Evolutionary conservation across 2,888 invertebrate species (phyloP), one percentile per base, ranked within the genome.

Genomic region (Chymomyza fuscimana): DNA sequence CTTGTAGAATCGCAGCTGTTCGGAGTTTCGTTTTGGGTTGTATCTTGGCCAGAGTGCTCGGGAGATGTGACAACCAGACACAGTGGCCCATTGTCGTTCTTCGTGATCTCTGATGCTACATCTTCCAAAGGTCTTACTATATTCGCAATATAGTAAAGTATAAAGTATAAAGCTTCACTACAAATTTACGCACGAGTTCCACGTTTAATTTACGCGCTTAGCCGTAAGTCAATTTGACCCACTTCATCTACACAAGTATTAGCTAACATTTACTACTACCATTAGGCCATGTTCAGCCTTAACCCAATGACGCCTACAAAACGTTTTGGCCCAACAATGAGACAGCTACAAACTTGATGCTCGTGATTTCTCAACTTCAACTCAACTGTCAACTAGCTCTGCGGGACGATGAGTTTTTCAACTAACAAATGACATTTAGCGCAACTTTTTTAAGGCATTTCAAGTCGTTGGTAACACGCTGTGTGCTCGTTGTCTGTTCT

Each of bases 401-500:
- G 40, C 60, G 32, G 52, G 22, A 7, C 58, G 58, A 25, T 12
- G 40, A 46, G 40, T 12, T 10, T 12, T 46, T 46, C 40, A 46
- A 29, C 61, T 67, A 61, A 67, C 66, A 67, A 67, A 67, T 67
- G 61, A 61, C 66, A 67, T 67, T 67, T 10, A 19, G 25, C 25
- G 29, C 25, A 25, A 58, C 58, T 58, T 58, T 46, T 46, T 67
- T 54, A 36, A 60, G 61, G 60, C 60, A 67, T 36, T 67, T 61
- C 59, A 60, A 66, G 29, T 65, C 51, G 25, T 58, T 58, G 58
- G 58, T 25, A 9, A 58, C 58, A 22, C 25, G 58, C 25, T 58
- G 58, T 22, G 22, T 19, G 16, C 54, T 54, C 19, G 54, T 54
- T 58, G 58, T 58, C 58, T 15, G 25, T 58, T 22, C 58, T 58